Base-by-base conservation (phyloP, 2,113 vertebrate species). In the Megaleporinus macrocephalus region DNA sequence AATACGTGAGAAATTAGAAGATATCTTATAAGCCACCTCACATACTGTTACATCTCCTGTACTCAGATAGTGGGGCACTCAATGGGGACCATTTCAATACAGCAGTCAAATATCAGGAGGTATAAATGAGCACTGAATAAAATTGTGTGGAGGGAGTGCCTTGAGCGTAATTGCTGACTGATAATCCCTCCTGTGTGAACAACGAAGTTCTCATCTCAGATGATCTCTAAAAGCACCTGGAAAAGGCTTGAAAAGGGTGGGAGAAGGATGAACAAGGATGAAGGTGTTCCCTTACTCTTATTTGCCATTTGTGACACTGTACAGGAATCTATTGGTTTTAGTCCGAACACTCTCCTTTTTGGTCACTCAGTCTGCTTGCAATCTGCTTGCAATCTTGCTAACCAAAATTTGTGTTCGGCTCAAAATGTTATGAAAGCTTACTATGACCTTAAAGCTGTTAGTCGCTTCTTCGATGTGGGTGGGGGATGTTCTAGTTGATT, bases 211-310 rank as follows among this genome's bases (percentile, higher is more conserved):
- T 47, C 44, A 36, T 47, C 13, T 47, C 73, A 75, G 18, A 20
- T 53, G 49, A 59, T 27, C 27, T 59, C 73, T 75, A 63, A 69
- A 41, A 55, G 73, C 7, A 76, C 47, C 18, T 24, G 5, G 27
- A 68, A 81, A 76, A 33, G 62, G 11, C n/a, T 69, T n/a, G 36
- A 7, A 71, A 44, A 63, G 73, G 57, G 14, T 36, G 33, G 57
- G 72, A 2, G 41, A 22, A 73, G 41, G 61, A 18, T 71, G 18
- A 27, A 24, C 27, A n/a, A 29, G 26, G 68, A 62, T 20, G 49
- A 29, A 73, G 29, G 51, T n/a, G n/a, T n/a, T n/a, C n/a, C n/a
- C n/a, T n/a, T n/a, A n/a, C n/a, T n/a, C n/a, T n/a, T n/a, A n/a
- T n/a, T n/a, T n/a, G n/a, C n/a, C n/a, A n/a, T n/a, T n/a, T n/a